Evolutionary conservation across 2,113 vertebrate genomes (phyloP).

Genomic region (Ictidomys tridecemlineatus): DNA sequence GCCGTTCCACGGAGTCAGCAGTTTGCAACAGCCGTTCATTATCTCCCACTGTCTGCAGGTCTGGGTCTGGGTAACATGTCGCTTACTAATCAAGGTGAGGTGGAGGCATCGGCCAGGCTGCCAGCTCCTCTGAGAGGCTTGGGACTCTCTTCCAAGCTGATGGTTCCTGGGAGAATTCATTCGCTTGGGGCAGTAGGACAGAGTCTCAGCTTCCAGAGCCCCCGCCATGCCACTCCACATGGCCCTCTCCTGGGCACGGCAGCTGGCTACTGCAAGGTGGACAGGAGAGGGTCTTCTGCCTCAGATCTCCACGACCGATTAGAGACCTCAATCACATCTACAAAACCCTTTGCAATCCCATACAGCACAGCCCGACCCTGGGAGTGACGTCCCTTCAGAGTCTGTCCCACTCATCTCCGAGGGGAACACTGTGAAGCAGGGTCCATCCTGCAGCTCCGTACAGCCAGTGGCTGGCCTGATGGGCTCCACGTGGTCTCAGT

Average conservation of each 20-base stretch:
- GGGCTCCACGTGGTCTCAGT: fast-evolving
- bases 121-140: fast-evolving
- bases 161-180: neutral
- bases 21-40: fast-evolving
- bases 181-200: neutral
- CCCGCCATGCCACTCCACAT: fast-evolving
- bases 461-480: fast-evolving
- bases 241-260: fast-evolving
- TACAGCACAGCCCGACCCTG: fast-evolving
- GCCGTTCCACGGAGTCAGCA: neutral
- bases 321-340: neutral
- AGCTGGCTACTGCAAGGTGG: neutral
- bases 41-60: neutral
- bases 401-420: too few relatives aligned
- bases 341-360: fast-evolving
- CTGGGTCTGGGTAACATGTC: too few relatives aligned
- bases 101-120: too few relatives aligned
- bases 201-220: neutral
- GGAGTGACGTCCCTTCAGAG: fast-evolving
- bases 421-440: fast-evolving
- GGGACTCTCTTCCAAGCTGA: neutral
- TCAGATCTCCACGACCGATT: neutral
- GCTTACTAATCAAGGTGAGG: neutral
- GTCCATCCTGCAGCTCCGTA: fast-evolving
- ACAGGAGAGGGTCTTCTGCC: fast-evolving